Percentiles rank a stretch among this genome's conserved stretches.
Conservation (phyloP, 53 echinoderm and acorn worm species). For the Temnopleurus reevesii region DNA sequence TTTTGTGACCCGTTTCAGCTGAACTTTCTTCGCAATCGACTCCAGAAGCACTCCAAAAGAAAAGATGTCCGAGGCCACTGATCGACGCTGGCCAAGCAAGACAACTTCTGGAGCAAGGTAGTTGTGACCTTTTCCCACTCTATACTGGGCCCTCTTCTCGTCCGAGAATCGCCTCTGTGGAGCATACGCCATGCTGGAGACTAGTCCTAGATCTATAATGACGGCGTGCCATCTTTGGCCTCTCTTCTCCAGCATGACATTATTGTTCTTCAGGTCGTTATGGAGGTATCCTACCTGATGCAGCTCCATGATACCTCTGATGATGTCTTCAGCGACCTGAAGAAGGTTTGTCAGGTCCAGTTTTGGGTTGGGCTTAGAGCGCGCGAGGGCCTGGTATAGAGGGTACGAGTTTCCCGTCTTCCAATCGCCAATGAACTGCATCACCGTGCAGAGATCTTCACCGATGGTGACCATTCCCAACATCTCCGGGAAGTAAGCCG, state of each 20-base stretch:
- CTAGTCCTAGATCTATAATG: conserved; percentile 28
- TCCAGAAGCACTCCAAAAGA: neutral
- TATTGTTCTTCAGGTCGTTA: conserved; percentile 28
- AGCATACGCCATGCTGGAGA: conserved; percentile 11
- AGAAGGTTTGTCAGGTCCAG: neutral
- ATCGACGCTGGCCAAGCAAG: neutral
- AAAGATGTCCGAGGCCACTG: conserved; percentile 30
- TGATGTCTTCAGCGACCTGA: conserved; percentile 26
- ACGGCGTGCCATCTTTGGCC: neutral
- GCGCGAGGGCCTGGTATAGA: neutral
- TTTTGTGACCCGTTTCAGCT: neutral
- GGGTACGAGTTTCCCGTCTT: conserved; percentile 12
- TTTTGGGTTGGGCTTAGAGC: neutral
- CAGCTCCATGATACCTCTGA: conserved; percentile 27
- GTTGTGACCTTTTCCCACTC: neutral
- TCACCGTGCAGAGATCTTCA: conserved; percentile 3
- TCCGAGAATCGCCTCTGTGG: neutral
- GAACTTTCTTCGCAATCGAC: neutral
- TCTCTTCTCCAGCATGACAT: conserved; percentile 33
- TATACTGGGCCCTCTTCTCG: neutral
- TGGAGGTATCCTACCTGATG: conserved; percentile 16
- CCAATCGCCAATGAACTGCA: conserved; percentile 19
- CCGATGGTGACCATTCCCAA: conserved; percentile 25
- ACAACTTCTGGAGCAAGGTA: conserved; percentile 45
- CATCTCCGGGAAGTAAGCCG: conserved; percentile 14